Conservation (phyloP, 2,113 vertebrate species). For the Benthochromis sp. region DNA sequence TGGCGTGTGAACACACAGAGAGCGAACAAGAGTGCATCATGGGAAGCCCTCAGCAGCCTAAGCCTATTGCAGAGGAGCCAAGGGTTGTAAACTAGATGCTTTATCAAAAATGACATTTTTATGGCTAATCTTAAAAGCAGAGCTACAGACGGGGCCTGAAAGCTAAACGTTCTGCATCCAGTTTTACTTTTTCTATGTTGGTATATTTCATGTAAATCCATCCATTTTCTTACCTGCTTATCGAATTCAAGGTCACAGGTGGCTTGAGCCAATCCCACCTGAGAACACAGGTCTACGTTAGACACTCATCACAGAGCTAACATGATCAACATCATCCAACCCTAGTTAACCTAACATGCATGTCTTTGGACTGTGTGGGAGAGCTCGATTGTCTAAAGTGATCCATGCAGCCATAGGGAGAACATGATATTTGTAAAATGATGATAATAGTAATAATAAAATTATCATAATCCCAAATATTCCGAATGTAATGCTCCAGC, state of each 20-base stretch:
- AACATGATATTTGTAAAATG: not conserved
- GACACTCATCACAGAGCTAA: not conserved
- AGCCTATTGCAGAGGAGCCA: not conserved
- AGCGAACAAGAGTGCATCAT: not conserved
- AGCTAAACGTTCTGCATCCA: not conserved
- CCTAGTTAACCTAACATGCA: not conserved
- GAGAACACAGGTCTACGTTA: not conserved
- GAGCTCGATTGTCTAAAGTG: not conserved
- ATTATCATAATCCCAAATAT: not conserved
- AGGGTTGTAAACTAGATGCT: not conserved
- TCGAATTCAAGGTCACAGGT: not conserved
- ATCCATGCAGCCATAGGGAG: not conserved
- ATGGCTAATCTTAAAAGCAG: not conserved
- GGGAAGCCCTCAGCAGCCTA: not conserved
- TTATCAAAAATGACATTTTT: not conserved
- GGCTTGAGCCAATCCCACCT: not conserved
- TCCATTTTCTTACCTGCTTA: not conserved
- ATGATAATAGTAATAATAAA: not conserved
- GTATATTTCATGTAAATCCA: not conserved
- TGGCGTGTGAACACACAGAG: not conserved
- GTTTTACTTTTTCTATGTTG: not conserved
- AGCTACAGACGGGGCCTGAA: accelerated
- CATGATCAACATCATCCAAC: not conserved
- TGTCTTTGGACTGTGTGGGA: accelerated
- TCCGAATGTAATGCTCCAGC: accelerated